Conservation (phyloP, 2,113 vertebrate genomes). For the Panthera tigris region DNA sequence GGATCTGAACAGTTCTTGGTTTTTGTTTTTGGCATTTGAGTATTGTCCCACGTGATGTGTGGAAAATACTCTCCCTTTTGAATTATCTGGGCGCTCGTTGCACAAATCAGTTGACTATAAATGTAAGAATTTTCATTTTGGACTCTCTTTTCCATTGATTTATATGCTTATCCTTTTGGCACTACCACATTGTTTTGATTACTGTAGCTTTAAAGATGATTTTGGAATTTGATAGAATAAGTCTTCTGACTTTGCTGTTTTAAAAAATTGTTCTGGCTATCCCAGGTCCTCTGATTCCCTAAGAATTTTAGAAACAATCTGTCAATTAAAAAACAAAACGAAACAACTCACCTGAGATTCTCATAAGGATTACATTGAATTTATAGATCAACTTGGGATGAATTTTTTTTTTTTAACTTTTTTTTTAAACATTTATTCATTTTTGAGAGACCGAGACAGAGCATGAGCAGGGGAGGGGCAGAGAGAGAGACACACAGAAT, state of each 20-base stretch:
- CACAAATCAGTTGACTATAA: neutral
- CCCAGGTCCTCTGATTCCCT: neutral
- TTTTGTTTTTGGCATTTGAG: neutral
- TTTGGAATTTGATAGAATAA: neutral
- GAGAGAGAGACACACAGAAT: too few species aligned
- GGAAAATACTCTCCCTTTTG: neutral
- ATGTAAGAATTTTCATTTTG: slow-evolving; percentile 6
- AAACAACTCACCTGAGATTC: neutral
- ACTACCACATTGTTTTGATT: neutral
- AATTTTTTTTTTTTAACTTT: neutral
- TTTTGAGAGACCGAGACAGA: too few species aligned
- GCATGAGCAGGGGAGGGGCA: too few species aligned
- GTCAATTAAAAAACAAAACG: neutral
- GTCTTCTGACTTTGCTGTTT: neutral
- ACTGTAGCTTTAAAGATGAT: neutral
- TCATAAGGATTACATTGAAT: neutral
- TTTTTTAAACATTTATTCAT: too few species aligned
- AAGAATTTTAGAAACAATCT: neutral
- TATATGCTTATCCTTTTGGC: neutral
- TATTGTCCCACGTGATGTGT: neutral
- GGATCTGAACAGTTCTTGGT: neutral
- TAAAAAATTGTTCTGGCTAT: neutral
- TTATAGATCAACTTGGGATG: neutral
- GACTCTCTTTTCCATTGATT: neutral
- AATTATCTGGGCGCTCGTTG: neutral